These are phyloP conservation scores for Galaxea fascicularis DNA, from an alignment of 92 coral and sea anemone genomes.

Conservation along the genomic window DNA sequence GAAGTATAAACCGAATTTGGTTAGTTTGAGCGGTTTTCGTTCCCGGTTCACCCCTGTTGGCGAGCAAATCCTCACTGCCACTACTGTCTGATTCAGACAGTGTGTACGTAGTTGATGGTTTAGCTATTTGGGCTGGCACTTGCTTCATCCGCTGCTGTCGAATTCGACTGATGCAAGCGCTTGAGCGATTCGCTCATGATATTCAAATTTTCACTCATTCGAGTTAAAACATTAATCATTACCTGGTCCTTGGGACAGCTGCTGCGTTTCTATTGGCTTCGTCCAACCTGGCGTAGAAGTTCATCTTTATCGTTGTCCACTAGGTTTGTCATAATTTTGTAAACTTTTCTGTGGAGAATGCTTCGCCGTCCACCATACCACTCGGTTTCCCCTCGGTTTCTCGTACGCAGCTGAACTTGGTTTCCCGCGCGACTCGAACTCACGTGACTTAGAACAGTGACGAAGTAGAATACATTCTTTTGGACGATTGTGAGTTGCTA, in stretches of 20 bases:
- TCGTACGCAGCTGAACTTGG: background rate
- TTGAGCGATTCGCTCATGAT: no score
- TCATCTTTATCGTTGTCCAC: background rate
- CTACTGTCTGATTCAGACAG: background rate
- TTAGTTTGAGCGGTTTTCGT: no score
- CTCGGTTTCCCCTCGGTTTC: background rate
- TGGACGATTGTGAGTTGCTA: constrained; percentile 20
- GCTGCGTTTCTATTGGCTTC: background rate
- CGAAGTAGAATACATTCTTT: no score
- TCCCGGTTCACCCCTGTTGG: constrained; percentile 37
- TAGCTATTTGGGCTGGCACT: background rate
- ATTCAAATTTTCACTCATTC: background rate
- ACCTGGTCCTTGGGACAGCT: background rate
- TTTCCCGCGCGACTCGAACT: no score
- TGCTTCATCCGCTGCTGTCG: background rate
- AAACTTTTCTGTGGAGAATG: background rate
- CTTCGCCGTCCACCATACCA: background rate
- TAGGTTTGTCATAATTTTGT: background rate
- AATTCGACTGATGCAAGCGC: background rate
- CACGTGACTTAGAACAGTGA: no score
- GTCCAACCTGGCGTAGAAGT: background rate
- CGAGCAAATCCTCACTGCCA: background rate
- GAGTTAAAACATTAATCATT: background rate
- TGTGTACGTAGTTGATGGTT: background rate
- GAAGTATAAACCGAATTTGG: no score